Base-by-base conservation (phyloP, 2,113 vertebrate species). In the Peromyscus leucopus region DNA sequence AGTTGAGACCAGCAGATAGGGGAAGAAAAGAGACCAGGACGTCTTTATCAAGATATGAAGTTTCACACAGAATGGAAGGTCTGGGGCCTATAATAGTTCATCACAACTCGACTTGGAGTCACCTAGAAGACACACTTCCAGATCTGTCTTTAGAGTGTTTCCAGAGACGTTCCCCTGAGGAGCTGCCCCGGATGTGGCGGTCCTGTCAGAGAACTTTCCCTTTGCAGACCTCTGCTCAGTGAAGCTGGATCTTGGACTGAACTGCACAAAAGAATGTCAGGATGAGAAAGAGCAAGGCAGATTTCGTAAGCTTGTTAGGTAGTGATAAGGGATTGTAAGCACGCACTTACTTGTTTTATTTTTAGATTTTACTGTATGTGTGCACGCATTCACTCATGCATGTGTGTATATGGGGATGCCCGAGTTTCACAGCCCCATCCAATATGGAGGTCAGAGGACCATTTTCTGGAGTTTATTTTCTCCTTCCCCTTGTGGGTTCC, bases 301-400 rank as follows among this genome's bases (percentile, higher is more conserved):
- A 15, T 7, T 8, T 26, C 8, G 80, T 19, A 16, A 61, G 80
- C 57, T 5, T 61, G 36, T 12, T 33, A 36, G 80, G 55, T 39
- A 24, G 36, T 24, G 51, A 1, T n/a, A 21, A n/a, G 55, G 33
- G 15, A 24, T 59, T 21, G 76, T 33, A 51, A 5, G 31, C 11
- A 1, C 2, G 2, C 2, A 31, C 36, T 82, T n/a, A 46, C 13
- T 39, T 39, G 28, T 39, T 83, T 59, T 83, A 59, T 55, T 36
- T n/a, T 24, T 39, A 24, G 36, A 0, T 22, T 31, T 22, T 57
- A 24, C 36, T 83, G 2, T 15, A 33, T 24, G 9, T 15, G 31
- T 36, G 7, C 1, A 7, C 5, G 1, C 7, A 31, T 3, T 46
- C 42, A 7, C 2, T 1, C 74, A 26, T 12, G 10, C 39, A 5